Percentiles rank a stretch among this genome's conserved stretches.
Conservation (phyloP, 2,797 vertebrate genomes). For the Botia almorhae region DNA sequence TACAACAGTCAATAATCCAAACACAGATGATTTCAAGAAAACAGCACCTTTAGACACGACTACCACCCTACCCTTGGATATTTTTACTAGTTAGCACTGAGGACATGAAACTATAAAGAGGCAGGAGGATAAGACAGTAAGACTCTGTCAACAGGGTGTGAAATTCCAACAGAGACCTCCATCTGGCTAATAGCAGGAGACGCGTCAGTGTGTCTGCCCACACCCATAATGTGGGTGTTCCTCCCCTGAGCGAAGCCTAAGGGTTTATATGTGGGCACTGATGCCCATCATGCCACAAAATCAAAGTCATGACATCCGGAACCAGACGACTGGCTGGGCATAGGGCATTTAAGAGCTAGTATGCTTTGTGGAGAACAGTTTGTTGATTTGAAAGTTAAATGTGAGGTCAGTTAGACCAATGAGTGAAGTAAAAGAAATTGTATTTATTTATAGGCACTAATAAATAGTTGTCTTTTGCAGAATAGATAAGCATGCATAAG, state of each 20-base stretch:
- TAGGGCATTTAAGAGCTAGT: constrained; percentile 18
- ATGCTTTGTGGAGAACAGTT: constrained; percentile 6
- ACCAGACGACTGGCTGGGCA: background rate
- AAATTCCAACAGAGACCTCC: constrained; percentile 76
- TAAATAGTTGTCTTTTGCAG: background rate
- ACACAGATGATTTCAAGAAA: constrained; percentile 41
- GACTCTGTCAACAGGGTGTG: constrained; percentile 78
- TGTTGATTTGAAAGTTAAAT: constrained; percentile 23
- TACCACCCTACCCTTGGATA: constrained; percentile 52
- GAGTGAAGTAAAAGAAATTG: background rate
- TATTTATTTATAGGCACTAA: background rate
- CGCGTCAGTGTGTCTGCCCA: constrained; percentile 72
- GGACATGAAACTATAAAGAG: constrained; percentile 8
- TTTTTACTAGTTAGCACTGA: constrained; percentile 50
- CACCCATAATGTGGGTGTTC: constrained; percentile 63
- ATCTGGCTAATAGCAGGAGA: constrained; percentile 71
- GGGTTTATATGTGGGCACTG: constrained; percentile 66
- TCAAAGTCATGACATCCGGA: constrained; percentile 22
- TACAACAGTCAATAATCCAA: background rate
- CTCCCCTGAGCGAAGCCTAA: constrained; percentile 58
- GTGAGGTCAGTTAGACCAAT: constrained; percentile 1
- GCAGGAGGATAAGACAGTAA: constrained; percentile 76
- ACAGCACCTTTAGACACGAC: constrained; percentile 48
- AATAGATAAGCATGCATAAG: background rate
- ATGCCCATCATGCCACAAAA: constrained; percentile 55